These are phyloP conservation scores for Nicator chloris DNA, from an alignment of 2,113 vertebrate species.

Conservation along the genomic window DNA sequence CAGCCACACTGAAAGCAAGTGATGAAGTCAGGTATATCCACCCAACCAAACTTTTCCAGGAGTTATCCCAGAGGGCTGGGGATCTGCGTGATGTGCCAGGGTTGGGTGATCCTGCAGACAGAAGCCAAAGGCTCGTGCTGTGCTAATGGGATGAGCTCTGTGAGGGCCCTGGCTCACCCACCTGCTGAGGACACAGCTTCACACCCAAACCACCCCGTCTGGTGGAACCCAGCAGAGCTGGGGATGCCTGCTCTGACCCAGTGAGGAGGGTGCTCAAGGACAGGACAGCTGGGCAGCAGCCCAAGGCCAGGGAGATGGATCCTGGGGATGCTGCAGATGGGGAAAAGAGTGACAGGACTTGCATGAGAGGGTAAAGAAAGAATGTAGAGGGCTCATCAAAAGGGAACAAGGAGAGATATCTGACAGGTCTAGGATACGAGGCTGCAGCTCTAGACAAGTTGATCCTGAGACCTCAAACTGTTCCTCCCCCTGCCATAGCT, in stretches of 20 bases:
- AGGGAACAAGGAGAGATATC: background rate
- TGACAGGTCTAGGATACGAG: background rate
- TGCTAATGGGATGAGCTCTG: background rate
- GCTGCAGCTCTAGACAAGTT: background rate
- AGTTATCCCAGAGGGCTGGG: background rate
- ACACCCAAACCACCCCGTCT: background rate
- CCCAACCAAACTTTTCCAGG: background rate
- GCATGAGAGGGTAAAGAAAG: background rate
- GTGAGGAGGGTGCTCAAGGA: accelerated
- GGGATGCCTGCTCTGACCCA: background rate
- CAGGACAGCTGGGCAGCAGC: background rate
- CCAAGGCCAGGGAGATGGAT: background rate
- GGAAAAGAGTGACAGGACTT: background rate
- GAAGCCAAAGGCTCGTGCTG: background rate
- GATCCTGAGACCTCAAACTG: background rate
- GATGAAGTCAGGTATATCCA: background rate
- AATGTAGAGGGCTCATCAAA: background rate
- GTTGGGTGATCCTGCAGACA: background rate
- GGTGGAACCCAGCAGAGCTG: background rate
- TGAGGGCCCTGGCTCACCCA: background rate
- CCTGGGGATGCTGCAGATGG: background rate
- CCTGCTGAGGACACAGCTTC: background rate
- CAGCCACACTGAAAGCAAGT: background rate
- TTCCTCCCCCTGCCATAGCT: background rate
- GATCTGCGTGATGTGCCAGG: background rate